phyloP scores from a whole-genome alignment of 2,113 vertebrate genomes.

The Anhinga rufa region DNA sequence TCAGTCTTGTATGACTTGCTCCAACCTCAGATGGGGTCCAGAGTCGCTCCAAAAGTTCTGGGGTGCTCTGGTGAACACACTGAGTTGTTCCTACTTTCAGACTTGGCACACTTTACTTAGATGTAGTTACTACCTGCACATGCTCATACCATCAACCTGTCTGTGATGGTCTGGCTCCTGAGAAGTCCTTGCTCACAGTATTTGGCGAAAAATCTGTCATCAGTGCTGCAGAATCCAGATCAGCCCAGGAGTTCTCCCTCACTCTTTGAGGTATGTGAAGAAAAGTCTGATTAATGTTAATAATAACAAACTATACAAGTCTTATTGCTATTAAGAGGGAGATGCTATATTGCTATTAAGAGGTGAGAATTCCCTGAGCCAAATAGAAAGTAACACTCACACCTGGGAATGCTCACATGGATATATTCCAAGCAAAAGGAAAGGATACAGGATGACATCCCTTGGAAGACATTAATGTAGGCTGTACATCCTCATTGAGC shows the following conservation, averaged over 20 bases:
- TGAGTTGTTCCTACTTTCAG: neutral
- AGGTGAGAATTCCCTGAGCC: neutral
- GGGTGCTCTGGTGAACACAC: neutral
- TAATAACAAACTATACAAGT: neutral
- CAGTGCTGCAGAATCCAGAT: neutral
- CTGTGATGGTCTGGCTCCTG: neutral
- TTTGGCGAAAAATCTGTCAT: neutral
- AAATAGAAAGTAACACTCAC: neutral
- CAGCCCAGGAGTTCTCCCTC: neutral
- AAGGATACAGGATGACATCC: neutral
- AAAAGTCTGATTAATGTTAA: neutral
- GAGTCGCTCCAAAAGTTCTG: neutral
- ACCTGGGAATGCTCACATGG: neutral
- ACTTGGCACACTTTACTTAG: neutral
- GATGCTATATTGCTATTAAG: neutral
- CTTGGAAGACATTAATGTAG: neutral
- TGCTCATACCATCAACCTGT: neutral
- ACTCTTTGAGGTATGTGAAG: neutral
- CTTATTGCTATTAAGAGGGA: neutral
- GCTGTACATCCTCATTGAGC: neutral
- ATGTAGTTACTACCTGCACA: neutral
- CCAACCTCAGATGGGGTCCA: neutral
- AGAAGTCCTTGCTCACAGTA: neutral
- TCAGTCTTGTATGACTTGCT: neutral
- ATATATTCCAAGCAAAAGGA: neutral